Conservation (phyloP, 2,797 vertebrate species). For the Scolopax bukidnonensis region DNA sequence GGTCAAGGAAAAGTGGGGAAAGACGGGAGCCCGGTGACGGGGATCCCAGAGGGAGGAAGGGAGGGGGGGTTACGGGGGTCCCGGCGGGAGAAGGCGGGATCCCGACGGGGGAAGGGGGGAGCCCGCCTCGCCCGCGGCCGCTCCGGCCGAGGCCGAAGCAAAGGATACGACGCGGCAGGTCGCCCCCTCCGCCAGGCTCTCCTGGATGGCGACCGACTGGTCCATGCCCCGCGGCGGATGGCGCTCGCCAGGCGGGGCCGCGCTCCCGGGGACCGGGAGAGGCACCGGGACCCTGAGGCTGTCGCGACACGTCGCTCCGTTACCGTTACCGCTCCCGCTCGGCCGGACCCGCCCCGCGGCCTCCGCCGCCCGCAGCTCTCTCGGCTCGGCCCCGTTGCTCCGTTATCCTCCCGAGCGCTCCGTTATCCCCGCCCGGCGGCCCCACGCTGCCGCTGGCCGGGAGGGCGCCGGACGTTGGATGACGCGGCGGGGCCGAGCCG, state of each 20-base stretch:
- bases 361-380: not conserved
- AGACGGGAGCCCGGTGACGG: too few relatives aligned
- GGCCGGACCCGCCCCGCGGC: not conserved
- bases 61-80: too few relatives aligned
- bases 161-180: conserved; percentile 92
- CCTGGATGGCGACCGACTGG: conserved; percentile 91
- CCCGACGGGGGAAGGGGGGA: too few relatives aligned
- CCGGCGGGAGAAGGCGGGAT: too few relatives aligned
- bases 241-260: not conserved
- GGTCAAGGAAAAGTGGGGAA: conserved; percentile 76
- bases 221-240: conserved; percentile 80
- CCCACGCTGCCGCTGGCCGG: not conserved
- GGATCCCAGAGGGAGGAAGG: too few relatives aligned
- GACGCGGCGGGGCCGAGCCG: not conserved
- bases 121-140: not conserved
- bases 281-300: not conserved
- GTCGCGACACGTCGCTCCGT: not conserved
- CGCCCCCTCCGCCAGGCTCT: conserved; percentile 82
- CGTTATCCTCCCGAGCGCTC: not conserved
- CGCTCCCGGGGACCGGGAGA: not conserved
- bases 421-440: not conserved
- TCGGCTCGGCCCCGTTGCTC: not conserved
- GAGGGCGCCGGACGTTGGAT: not conserved
- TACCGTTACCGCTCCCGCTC: not conserved
- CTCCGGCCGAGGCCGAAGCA: not conserved